Base-by-base conservation (phyloP, 2,113 vertebrate genomes). In the Clarias batrachus region DNA sequence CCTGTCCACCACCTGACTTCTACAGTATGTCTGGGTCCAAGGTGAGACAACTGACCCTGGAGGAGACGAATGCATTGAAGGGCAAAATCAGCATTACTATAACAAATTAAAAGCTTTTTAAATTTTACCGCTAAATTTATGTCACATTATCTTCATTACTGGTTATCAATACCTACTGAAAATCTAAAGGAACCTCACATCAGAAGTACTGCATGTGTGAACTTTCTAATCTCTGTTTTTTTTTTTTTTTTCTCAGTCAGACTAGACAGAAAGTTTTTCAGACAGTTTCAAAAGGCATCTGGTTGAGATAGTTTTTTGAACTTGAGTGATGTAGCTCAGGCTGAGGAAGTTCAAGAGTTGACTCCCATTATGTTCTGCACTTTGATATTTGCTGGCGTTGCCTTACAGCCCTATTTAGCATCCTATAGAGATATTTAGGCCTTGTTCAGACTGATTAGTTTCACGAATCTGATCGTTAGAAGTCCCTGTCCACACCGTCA, bases 311-410 rank as follows among this genome's bases (percentile, higher is more conserved):
- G 1, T 48, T 23, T 37, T 41, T 41, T 71, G 2, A 10, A 37
- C 70, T 73, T 4, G 52, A 78, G 27, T 21, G 77, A 33, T 60
- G 56, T 12, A 60, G 16, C 27, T 59, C 17, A 60, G 77, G 6
- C 77, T 79, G 77, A 80, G 56, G 77, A 59, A 33, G 77, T 79
- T 54, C n/a, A 56, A 13, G 33, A 68, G 66, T 30, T 68, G 66
- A 70, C 30, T 23, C 7, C 54, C 0, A 3, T 56, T 77, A n/a
- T 19, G 56, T 59, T 80, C 5, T 80, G 8, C 54, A 33, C 77
- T 33, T 80, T 59, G 16, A 59, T 80, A 56, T 78, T 78, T 30
- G 48, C 59, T 33, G 27, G 16, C 10, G 21, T 23, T 80, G n/a
- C 16, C n/a, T 77, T 56, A 6, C 21, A 56, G 41, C 76, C 52